phyloP scores from a whole-genome alignment of 1,140 invertebrate species.

The Drosophila auraria region DNA sequence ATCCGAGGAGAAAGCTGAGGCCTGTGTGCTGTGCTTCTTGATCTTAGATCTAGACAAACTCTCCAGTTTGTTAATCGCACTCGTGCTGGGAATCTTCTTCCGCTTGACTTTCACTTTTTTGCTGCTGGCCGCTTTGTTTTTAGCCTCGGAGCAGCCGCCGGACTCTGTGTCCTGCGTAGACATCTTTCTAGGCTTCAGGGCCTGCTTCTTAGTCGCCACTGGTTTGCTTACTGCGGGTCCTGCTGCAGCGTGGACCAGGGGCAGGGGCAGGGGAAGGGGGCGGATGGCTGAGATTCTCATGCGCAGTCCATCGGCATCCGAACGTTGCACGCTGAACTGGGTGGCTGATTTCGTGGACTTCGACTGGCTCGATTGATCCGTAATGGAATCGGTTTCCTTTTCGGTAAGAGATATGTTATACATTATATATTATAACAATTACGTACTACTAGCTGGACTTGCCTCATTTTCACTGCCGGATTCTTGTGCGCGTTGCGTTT shows the following conservation, averaged over 20 bases:
- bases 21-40: constrained; percentile 21
- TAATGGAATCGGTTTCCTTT: constrained; percentile 77
- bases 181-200: constrained; percentile 43
- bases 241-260: constrained; percentile 31
- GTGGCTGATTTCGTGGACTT: constrained; percentile 79
- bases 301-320: constrained; percentile 78
- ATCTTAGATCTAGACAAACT: constrained; percentile 31
- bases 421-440: constrained; percentile 13
- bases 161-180: constrained; percentile 49
- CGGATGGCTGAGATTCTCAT: constrained; percentile 84
- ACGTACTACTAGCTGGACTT: constrained; percentile 16
- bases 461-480: constrained; percentile 83
- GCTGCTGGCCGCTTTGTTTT: constrained; percentile 40
- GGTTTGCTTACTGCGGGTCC: constrained; percentile 17
- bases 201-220: constrained; percentile 16
- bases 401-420: constrained; percentile 1
- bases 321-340: constrained; percentile 82
- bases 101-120: constrained; percentile 79
- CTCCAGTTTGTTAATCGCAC: constrained; percentile 30
- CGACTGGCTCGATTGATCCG: constrained; percentile 78
- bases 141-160: constrained; percentile 34
- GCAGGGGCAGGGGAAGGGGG: constrained; percentile 37
- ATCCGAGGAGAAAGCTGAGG: constrained; percentile 62
- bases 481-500: constrained; percentile 76
- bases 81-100: constrained; percentile 55